phyloP scores from a whole-genome alignment of 2,113 vertebrate species.

The Brevimyrus niger region DNA sequence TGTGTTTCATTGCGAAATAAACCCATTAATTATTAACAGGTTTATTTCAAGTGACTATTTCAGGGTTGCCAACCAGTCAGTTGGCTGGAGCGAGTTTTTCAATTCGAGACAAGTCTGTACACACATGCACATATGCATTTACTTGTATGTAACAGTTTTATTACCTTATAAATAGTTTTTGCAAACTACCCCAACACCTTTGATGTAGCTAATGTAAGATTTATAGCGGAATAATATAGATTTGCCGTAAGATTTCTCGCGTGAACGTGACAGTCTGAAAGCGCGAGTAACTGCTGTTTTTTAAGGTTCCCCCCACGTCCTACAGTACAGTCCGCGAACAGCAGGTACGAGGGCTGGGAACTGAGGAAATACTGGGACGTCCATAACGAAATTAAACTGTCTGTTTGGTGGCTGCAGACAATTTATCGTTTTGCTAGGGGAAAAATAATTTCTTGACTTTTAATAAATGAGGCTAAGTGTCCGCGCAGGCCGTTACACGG shows the following conservation, averaged over 20 bases:
- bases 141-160: background rate
- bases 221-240: background rate
- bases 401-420: background rate
- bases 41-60: background rate
- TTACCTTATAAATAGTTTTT: background rate
- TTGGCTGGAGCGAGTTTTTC: background rate
- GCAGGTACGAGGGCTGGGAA: background rate
- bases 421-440: background rate
- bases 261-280: background rate
- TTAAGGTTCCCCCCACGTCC: background rate
- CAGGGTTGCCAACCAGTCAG: background rate
- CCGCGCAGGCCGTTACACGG: background rate
- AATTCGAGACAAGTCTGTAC: background rate
- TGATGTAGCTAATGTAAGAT: background rate
- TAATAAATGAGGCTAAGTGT: background rate
- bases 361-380: background rate
- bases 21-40: background rate
- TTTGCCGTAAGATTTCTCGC: background rate
- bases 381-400: background rate
- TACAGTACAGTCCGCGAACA: background rate
- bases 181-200: background rate
- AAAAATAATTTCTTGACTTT: background rate
- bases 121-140: background rate
- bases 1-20: background rate
- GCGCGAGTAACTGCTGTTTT: background rate